Evolutionary conservation across 1,140 invertebrate species (phyloP).

Genomic region (Gryllus bimaculatus): DNA sequence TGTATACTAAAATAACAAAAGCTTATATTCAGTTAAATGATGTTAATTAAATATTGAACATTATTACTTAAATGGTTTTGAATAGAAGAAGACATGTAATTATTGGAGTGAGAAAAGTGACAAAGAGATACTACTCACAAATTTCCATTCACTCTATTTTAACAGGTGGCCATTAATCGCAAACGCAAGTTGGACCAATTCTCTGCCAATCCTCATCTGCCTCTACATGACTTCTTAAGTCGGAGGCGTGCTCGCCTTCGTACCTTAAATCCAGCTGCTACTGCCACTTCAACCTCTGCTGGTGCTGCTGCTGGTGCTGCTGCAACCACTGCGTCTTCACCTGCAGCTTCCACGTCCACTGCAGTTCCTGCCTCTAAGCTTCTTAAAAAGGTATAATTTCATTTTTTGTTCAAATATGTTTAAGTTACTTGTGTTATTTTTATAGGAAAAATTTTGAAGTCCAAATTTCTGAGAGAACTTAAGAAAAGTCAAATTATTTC

Average conservation of each 20-base stretch:
- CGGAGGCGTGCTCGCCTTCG: slow-evolving; percentile 14
- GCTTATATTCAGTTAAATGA: too few species aligned
- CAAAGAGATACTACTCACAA: too few species aligned
- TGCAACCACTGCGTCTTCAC: background rate
- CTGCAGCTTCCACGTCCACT: background rate
- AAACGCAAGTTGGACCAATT: slow-evolving; percentile 80
- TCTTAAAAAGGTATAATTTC: slow-evolving; percentile 26
- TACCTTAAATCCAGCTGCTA: background rate
- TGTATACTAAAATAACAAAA: too few species aligned
- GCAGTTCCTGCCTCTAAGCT: slow-evolving; percentile 28
- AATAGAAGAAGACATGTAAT: too few species aligned
- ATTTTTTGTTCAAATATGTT: background rate
- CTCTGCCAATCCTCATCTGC: slow-evolving; percentile 64
- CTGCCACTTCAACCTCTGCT: background rate
- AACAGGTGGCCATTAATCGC: slow-evolving; percentile 62
- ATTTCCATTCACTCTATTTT: background rate
- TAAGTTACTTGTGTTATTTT: background rate
- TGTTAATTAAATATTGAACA: too few species aligned
- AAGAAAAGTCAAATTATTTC: too few species aligned
- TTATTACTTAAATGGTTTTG: too few species aligned
- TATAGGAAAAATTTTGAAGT: background rate
- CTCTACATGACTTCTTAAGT: slow-evolving; percentile 52
- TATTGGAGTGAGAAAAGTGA: too few species aligned
- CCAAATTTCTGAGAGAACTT: background rate
- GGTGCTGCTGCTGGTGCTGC: too few species aligned